A percentile compares a stretch with the other conserved stretches of the same genome.
Evolutionary conservation across 2,113 vertebrate genomes (phyloP).

Genomic region (Centropristis striata): DNA sequence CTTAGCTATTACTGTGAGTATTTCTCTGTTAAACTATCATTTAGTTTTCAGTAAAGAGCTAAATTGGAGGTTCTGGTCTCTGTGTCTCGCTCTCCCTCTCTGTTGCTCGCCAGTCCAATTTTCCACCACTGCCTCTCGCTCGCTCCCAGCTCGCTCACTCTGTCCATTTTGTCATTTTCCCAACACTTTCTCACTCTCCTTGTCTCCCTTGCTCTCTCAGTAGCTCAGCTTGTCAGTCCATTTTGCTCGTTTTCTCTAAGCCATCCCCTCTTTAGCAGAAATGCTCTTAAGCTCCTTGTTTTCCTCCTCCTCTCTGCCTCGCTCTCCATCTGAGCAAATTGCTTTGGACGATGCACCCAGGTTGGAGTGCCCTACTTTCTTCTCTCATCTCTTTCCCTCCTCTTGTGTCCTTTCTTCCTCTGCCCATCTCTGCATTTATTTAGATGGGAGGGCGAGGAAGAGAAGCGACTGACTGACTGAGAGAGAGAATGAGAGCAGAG

Average conservation of each 20-base stretch:
- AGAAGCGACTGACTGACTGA: conserved; percentile 26
- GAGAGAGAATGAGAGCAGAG: conserved; percentile 12
- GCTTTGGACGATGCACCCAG: conserved; percentile 75
- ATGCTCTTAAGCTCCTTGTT: conserved; percentile 79
- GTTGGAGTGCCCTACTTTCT: conserved; percentile 83
- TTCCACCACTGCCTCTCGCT: conserved; percentile 26
- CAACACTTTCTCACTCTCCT: conserved; percentile 25
- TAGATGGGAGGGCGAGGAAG: conserved; percentile 41
- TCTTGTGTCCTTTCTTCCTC: conserved; percentile 41
- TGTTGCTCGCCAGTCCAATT: conserved; percentile 31
- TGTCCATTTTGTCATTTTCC: conserved; percentile 62
- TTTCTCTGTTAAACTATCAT: conserved; percentile 9
- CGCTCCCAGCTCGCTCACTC: conserved; percentile 28
- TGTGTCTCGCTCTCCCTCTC: neutral
- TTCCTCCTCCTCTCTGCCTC: conserved; percentile 57
- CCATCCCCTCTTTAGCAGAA: conserved; percentile 69
- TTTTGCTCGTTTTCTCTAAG: conserved; percentile 75
- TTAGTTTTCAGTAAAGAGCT: conserved; percentile 17
- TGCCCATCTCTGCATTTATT: conserved; percentile 67
- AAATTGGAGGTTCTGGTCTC: conserved; percentile 7
- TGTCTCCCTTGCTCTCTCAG: conserved; percentile 3
- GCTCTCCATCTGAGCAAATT: conserved; percentile 72
- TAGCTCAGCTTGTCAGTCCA: conserved; percentile 55
- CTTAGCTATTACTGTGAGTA: neutral
- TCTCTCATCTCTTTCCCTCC: conserved; percentile 30